These are phyloP conservation scores for Grapholita molesta DNA, from an alignment of 1,140 invertebrate genomes.

Conservation along the genomic window DNA sequence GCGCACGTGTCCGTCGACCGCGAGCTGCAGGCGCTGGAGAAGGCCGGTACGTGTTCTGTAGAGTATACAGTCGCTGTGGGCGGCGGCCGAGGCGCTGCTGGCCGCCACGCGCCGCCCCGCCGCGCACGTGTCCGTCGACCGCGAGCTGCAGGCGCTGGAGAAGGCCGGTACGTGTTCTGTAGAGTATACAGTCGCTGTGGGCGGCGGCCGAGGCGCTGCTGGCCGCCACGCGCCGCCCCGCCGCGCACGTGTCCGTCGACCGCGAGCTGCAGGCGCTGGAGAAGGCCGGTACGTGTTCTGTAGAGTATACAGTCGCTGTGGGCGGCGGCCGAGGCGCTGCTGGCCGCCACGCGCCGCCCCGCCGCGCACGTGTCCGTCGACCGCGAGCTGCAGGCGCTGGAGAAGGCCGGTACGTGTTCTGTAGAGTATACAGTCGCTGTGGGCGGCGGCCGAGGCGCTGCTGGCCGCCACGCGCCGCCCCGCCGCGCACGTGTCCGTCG, in stretches of 20 bases:
- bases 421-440: conserved; percentile 83
- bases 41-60: conserved; percentile 83
- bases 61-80: no score
- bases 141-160: no score
- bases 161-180: no score
- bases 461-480: conserved; percentile 83
- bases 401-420: conserved; percentile 83
- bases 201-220: no score
- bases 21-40: conserved; percentile 88
- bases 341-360: conserved; percentile 79
- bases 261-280: conserved; percentile 85
- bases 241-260: conserved; percentile 74
- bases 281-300: conserved; percentile 85
- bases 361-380: conserved; percentile 74
- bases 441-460: conserved; percentile 95
- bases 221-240: conserved; percentile 79
- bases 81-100: no score
- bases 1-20: conserved; percentile 72
- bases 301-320: no score
- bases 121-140: no score
- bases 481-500: conserved; percentile 74
- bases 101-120: no score
- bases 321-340: no score
- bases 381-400: conserved; percentile 84
- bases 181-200: no score